Base-by-base conservation (phyloP, 2,113 vertebrate species). In the Psittacula cyanocephala region DNA sequence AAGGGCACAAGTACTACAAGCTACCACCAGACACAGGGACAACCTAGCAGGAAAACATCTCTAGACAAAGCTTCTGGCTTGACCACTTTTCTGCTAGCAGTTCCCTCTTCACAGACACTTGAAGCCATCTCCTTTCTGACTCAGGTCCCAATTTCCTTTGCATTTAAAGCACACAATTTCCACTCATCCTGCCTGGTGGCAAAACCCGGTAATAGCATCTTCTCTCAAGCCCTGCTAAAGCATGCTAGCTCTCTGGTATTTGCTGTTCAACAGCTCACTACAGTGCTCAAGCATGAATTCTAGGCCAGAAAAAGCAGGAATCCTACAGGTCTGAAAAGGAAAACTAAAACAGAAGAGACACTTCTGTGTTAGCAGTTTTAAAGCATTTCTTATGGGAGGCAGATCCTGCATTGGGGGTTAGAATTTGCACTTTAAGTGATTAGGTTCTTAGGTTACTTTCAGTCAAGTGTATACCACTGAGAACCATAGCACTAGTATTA, bases 361-460 rank as follows among this genome's bases (percentile, higher is more conserved):
- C 35, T 81, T 81, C 3, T 0, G 18, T 11, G 17, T 60, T 84
- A 53, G 44, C 41, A 49, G 65, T n/a, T 89, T 91, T 88, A 86
- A 88, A 65, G 37, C 72, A 25, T 64, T 91, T 81, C 89, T 83
- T 91, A 83, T 92, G 74, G 86, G 70, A 93, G 44, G 41, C 41
- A 87, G 80, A 86, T 69, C 72, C 77, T 76, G 39, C 55, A 37
- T 53, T 84, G 76, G 52, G 67, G 28, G 60, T 94, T 65, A 69
- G 57, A 92, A 79, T 53, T 76, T 62, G 43, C 64, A 67, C 68
- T 82, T 85, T 35, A 86, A 74, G 68, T 19, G 68, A 93, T 94
- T 82, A 90, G 94, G 69, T 75, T 95, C 89, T 91, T 69, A 10
- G n/a, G 81, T 91, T 94, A 88, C 82, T 88, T 86, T 84, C 82